A percentile compares a stretch with the other conserved stretches of the same genome.
phyloP scores from a whole-genome alignment of 1,140 invertebrate genomes.

The Lepidurus arcticus region DNA sequence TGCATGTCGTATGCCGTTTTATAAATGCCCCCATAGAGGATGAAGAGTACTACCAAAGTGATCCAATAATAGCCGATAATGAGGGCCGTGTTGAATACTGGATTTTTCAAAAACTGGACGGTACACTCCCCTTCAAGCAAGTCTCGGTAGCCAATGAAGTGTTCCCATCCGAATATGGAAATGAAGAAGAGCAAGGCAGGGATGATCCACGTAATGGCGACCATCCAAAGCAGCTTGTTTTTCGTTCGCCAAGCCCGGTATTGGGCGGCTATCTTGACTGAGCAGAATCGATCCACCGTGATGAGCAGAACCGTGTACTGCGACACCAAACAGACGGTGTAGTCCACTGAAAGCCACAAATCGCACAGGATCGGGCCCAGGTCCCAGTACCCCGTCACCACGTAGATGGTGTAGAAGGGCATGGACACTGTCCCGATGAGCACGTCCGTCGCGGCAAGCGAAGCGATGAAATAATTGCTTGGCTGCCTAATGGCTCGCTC shows the following conservation, averaged over 20 bases:
- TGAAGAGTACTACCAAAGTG: conserved; percentile 84
- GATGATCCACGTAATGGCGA: conserved; percentile 96
- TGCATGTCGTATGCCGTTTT: conserved; percentile 97
- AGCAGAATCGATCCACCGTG: conserved; percentile 97
- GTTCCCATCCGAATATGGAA: conserved; percentile 98
- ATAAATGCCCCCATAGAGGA: conserved; percentile 95
- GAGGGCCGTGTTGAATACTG: conserved; percentile 93
- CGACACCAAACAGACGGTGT: conserved; percentile 96
- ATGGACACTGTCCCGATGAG: conserved; percentile 92
- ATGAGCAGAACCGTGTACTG: conserved; percentile 99
- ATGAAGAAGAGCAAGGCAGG: conserved; percentile 95
- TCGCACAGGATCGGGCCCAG: conserved; percentile 93
- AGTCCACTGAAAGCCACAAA: conserved; percentile 95
- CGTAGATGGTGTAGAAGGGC: conserved; percentile 94
- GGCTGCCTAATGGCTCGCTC: conserved; percentile 96
- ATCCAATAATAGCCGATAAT: conserved; percentile 99
- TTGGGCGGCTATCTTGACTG: conserved; percentile 95
- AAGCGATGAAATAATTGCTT: conserved; percentile 99
- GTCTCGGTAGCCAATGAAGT: conserved; percentile 87
- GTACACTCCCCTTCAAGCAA: conserved; percentile 82
- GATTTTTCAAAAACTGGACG: conserved; percentile 96
- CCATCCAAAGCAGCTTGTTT: conserved; percentile 82
- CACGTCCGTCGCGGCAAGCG: conserved; percentile 94
- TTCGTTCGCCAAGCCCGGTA: conserved; percentile 97
- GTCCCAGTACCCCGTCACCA: conserved; percentile 94